phyloP scores from a whole-genome alignment of 1,140 invertebrate species.

The Drosophila ohnishii region DNA sequence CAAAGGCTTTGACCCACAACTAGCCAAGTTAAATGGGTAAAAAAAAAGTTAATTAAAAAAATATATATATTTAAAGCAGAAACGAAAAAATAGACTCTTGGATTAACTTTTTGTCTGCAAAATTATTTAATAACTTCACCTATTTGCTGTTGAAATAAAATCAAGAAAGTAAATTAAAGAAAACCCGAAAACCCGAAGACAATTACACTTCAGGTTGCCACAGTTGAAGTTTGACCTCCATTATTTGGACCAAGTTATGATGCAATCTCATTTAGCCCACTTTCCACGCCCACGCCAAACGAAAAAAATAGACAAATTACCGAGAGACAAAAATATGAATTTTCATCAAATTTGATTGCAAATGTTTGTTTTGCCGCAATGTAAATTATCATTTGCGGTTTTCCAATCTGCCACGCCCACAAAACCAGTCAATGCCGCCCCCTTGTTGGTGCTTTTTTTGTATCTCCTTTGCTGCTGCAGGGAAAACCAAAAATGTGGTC shows the following conservation, averaged over 20 bases:
- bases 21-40: conserved; percentile 31
- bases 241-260: conserved; percentile 25
- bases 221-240: conserved; percentile 28
- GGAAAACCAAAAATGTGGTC: conserved; percentile 34
- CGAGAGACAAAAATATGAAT: conserved; percentile 32
- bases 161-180: background rate
- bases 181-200: conserved; percentile 26
- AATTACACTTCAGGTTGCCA: conserved; percentile 26
- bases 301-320: conserved; percentile 29
- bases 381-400: conserved; percentile 56
- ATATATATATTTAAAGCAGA: background rate
- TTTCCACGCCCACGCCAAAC: conserved; percentile 39
- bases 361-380: conserved; percentile 38
- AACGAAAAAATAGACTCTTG: background rate
- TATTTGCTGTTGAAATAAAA: background rate
- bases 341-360: conserved; percentile 50
- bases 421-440: conserved; percentile 15
- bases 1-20: conserved; percentile 75
- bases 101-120: background rate
- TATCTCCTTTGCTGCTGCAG: conserved; percentile 1
- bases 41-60: conserved; percentile 8
- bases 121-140: background rate
- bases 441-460: background rate
- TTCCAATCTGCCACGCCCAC: conserved; percentile 37
- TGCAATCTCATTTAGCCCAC: conserved; percentile 37